phyloP scores from a whole-genome alignment of 2,888 invertebrate genomes.

The Isotomurus palustris region DNA sequence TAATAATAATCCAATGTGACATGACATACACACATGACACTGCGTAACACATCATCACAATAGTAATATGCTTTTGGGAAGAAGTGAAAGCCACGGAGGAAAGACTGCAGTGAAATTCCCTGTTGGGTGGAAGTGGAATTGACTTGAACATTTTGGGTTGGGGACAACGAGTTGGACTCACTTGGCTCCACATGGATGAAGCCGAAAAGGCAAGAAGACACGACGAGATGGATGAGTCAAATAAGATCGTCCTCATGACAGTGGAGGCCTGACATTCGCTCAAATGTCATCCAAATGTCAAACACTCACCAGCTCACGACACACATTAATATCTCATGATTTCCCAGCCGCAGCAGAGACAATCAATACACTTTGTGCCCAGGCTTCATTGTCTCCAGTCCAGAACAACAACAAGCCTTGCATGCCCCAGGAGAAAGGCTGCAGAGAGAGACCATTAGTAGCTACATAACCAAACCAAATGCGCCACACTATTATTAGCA shows the following conservation, averaged over 20 bases:
- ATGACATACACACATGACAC: conserved; percentile 10
- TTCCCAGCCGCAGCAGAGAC: conserved; percentile 17
- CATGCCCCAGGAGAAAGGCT: too few relatives aligned
- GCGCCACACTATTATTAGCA: too few relatives aligned
- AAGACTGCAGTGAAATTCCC: conserved; percentile 10
- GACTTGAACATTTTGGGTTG: not conserved
- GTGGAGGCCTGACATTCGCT: conserved; percentile 34
- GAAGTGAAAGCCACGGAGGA: conserved; percentile 5
- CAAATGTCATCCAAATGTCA: conserved; percentile 43
- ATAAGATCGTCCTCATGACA: conserved; percentile 13
- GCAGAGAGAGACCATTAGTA: too few relatives aligned
- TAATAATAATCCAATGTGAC: conserved; percentile 10
- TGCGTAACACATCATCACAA: conserved; percentile 1
- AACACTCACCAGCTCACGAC: conserved; percentile 23
- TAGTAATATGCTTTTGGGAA: not conserved
- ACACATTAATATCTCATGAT: conserved; percentile 34
- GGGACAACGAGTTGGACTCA: conserved; percentile 10
- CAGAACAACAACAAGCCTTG: too few relatives aligned
- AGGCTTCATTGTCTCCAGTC: too few relatives aligned
- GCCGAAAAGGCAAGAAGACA: conserved; percentile 2
- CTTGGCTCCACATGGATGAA: conserved; percentile 23
- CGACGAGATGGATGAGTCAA: conserved; percentile 11
- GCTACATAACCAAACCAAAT: too few relatives aligned
- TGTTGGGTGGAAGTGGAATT: conserved; percentile 1
- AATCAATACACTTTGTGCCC: too few relatives aligned